Conservation (phyloP, 2,797 vertebrate genomes). For the Macropodus opercularis region DNA sequence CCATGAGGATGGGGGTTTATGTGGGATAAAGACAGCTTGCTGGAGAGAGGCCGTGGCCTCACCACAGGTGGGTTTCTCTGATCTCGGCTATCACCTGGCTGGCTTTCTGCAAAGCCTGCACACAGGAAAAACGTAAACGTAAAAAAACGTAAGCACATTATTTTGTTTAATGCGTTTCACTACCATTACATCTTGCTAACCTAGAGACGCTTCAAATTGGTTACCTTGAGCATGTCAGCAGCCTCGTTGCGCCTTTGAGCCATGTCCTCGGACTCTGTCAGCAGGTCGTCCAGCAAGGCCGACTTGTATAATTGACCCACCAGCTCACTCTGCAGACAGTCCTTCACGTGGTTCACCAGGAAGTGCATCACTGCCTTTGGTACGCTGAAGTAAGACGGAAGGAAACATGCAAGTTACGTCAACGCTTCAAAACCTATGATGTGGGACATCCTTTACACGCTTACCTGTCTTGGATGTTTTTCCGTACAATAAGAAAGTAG, state of each 20-base stretch:
- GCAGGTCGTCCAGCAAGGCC: slow-evolving; percentile 90
- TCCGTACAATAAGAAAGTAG: slow-evolving; percentile 97
- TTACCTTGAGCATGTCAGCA: slow-evolving; percentile 97
- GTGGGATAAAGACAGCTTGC: slow-evolving; percentile 26
- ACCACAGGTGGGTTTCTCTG: slow-evolving; percentile 98
- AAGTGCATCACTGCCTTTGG: slow-evolving; percentile 99
- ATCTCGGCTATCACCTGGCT: slow-evolving; percentile 98
- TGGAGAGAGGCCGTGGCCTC: slow-evolving; percentile 66
- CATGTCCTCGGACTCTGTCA: slow-evolving; percentile 99
- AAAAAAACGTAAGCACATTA: not conserved
- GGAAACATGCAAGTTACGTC: not conserved
- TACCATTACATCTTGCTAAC: too few relatives aligned
- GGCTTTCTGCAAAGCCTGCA: slow-evolving; percentile 94
- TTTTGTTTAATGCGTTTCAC: not conserved
- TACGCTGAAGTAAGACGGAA: slow-evolving; percentile 80
- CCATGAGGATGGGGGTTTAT: slow-evolving; percentile 25
- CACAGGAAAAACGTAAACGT: not conserved
- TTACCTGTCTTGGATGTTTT: slow-evolving; percentile 99
- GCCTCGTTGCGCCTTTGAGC: slow-evolving; percentile 96
- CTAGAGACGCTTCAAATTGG: too few relatives aligned
- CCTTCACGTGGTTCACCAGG: slow-evolving; percentile 97
- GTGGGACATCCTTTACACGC: too few relatives aligned
- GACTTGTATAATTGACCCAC: slow-evolving; percentile 97
- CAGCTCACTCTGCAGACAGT: slow-evolving; percentile 96
- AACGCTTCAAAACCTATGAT: not conserved